A percentile compares a stretch with the other conserved stretches of the same genome.
Evolutionary conservation across 2,113 vertebrate genomes (phyloP).

Genomic region (Mirounga angustirostris): DNA sequence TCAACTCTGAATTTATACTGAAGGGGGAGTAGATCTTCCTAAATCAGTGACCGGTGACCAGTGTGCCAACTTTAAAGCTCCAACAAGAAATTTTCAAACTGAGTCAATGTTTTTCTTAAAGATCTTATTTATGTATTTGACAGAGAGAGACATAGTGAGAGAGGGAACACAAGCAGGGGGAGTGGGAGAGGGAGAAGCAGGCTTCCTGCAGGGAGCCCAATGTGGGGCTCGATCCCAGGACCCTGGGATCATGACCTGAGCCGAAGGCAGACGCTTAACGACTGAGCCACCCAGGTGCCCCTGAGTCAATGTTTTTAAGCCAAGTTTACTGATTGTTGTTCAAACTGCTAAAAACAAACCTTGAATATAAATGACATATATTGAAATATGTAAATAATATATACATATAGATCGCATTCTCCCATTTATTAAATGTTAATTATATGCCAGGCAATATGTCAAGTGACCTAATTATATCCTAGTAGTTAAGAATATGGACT

Average conservation of each 20-base stretch:
- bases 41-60: not conserved
- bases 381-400: not conserved
- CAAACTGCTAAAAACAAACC: not conserved
- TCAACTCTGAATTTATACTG: not conserved
- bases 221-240: no score
- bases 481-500: not conserved
- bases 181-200: no score
- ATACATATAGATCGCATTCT: not conserved
- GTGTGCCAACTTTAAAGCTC: not conserved
- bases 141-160: no score
- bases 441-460: not conserved
- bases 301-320: not conserved
- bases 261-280: no score
- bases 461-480: not conserved
- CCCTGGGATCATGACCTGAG: no score
- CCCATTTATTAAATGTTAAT: not conserved
- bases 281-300: no score
- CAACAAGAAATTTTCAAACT: conserved; percentile 4
- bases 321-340: conserved; percentile 1
- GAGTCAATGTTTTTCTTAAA: no score
- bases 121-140: no score
- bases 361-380: not conserved
- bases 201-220: no score
- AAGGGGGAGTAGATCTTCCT: not conserved
- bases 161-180: no score